These are phyloP conservation scores for Drosophila parvula DNA, from an alignment of 1,140 invertebrate species.

Conservation along the genomic window DNA sequence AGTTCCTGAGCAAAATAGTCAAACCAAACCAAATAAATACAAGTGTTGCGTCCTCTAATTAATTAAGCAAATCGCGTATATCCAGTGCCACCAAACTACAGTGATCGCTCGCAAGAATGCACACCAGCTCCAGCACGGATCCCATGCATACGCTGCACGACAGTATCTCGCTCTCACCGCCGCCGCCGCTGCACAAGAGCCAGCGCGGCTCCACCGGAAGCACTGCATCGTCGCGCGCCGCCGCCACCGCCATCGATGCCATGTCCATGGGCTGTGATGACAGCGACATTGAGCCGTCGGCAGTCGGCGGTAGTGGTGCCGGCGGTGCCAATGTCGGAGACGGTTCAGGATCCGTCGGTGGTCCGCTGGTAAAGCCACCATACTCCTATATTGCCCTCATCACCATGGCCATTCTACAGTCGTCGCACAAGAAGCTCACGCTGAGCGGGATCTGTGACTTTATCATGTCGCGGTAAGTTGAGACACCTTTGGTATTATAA, in stretches of 20 bases:
- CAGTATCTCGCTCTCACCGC: conserved; percentile 70
- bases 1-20: conserved; percentile 69
- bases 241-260: conserved; percentile 51
- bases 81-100: conserved; percentile 19
- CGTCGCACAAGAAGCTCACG: conserved; percentile 98
- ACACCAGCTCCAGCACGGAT: conserved; percentile 71
- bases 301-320: conserved; percentile 36
- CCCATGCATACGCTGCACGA: conserved; percentile 69
- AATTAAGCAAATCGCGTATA: conserved; percentile 35
- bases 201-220: conserved; percentile 33
- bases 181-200: conserved; percentile 70
- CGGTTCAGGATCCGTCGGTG: conserved; percentile 45
- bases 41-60: conserved; percentile 71
- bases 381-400: conserved; percentile 99
- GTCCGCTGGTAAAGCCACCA: conserved; percentile 93
- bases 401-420: conserved; percentile 98
- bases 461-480: conserved; percentile 93
- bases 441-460: conserved; percentile 99
- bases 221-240: conserved; percentile 48
- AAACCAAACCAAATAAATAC: conserved; percentile 38
- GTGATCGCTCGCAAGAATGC: conserved; percentile 49
- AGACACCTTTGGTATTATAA: neutral
- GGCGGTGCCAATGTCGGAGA: conserved; percentile 23
- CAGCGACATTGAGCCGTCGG: conserved; percentile 61
- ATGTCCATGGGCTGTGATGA: conserved; percentile 71